Evolutionary conservation across 2,888 invertebrate species (phyloP).

Genomic region (Calameuta pallipes): DNA sequence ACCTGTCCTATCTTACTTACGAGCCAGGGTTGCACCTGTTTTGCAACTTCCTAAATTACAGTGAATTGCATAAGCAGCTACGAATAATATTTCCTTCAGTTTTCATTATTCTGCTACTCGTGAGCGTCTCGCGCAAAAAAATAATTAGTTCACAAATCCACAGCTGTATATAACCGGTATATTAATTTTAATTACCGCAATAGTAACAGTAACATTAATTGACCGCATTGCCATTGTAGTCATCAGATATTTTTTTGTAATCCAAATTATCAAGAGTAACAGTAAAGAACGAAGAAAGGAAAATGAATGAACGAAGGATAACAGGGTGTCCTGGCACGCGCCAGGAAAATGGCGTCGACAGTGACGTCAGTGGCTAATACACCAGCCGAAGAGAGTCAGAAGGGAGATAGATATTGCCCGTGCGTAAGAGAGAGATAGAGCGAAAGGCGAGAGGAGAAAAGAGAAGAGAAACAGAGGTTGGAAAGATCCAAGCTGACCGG

Average conservation of each 20-base stretch:
- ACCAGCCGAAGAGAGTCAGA: constrained; percentile 26
- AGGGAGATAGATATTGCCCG: constrained; percentile 28
- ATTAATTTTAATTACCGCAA: too few species aligned
- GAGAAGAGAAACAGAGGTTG: constrained; percentile 40
- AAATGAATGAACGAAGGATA: background rate
- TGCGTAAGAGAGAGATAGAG: constrained; percentile 27
- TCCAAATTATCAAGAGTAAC: too few species aligned
- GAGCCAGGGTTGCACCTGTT: background rate
- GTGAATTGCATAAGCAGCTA: background rate
- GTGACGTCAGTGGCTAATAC: constrained; percentile 57
- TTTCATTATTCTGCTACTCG: too few species aligned
- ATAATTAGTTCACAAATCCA: too few species aligned
- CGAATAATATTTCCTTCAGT: too few species aligned
- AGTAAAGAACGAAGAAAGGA: too few species aligned
- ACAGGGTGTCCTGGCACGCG: constrained; percentile 55
- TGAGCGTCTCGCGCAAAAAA: too few species aligned
- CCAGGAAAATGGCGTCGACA: constrained; percentile 61
- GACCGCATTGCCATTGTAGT: too few species aligned
- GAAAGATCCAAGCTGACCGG: constrained; percentile 36
- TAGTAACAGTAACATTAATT: too few species aligned
- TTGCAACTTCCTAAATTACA: background rate
- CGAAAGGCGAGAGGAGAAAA: constrained; percentile 30
- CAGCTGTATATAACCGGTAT: too few species aligned
- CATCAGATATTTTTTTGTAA: too few species aligned
- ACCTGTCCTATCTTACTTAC: too few species aligned